Percentiles rank a stretch among this genome's conserved stretches.
These are phyloP conservation scores for Antheraea yamamai DNA, from an alignment of 2,888 invertebrate species.

Conservation along the genomic window DNA sequence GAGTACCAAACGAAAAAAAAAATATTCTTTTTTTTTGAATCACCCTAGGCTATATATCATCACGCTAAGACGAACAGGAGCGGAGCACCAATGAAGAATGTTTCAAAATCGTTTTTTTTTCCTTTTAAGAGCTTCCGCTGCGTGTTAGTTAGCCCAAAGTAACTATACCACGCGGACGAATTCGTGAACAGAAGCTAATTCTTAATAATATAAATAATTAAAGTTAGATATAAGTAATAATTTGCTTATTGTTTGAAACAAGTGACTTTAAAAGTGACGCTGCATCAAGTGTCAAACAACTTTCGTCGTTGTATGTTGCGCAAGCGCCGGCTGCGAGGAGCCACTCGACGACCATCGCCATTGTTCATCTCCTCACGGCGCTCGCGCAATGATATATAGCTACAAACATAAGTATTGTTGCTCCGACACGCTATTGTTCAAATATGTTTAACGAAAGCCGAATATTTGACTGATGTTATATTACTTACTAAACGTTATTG, in stretches of 20 bases:
- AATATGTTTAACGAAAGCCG: background rate
- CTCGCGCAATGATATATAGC: slow-evolving; percentile 53
- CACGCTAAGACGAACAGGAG: too few relatives aligned
- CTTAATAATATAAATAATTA: too few relatives aligned
- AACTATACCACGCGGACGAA: too few relatives aligned
- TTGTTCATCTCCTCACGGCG: slow-evolving; percentile 53
- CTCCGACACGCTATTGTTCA: slow-evolving; percentile 39
- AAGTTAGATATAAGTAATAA: background rate
- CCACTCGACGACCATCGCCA: slow-evolving; percentile 38
- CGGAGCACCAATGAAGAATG: too few relatives aligned
- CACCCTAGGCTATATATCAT: too few relatives aligned
- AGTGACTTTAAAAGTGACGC: background rate
- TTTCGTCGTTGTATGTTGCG: slow-evolving; percentile 37
- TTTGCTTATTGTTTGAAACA: background rate
- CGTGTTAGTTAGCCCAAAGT: too few relatives aligned
- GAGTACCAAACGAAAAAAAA: too few relatives aligned
- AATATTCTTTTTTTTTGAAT: too few relatives aligned
- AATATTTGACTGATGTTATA: slow-evolving; percentile 20
- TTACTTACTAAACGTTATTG: slow-evolving; percentile 10
- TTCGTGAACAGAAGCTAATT: too few relatives aligned
- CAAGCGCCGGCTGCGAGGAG: slow-evolving; percentile 63
- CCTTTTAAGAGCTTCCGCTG: too few relatives aligned
- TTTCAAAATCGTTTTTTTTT: too few relatives aligned
- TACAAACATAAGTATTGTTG: slow-evolving; percentile 24
- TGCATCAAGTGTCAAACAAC: slow-evolving; percentile 51